A percentile compares a stretch with the other conserved stretches of the same genome.
phyloP scores from a whole-genome alignment of 2,797 vertebrate genomes.

The Poecilia velifera region DNA sequence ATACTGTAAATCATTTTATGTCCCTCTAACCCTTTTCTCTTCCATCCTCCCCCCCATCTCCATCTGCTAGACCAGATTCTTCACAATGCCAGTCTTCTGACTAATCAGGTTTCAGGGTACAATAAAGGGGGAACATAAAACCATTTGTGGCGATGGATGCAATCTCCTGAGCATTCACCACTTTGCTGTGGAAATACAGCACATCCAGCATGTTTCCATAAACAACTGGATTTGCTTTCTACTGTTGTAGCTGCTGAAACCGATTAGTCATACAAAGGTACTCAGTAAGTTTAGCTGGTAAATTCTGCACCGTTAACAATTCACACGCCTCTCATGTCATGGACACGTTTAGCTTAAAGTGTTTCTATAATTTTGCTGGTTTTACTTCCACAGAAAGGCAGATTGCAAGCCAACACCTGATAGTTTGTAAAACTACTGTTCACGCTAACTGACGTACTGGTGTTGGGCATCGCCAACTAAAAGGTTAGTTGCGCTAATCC shows the following conservation, averaged over 20 bases:
- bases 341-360: background rate
- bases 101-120: conserved; percentile 68
- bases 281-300: background rate
- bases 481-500: background rate
- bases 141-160: conserved; percentile 62
- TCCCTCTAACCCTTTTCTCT: conserved; percentile 26
- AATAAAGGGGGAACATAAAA: conserved; percentile 65
- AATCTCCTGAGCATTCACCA: conserved; percentile 47
- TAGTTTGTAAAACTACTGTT: background rate
- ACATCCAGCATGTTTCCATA: conserved; percentile 24
- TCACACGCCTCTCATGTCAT: background rate
- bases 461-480: too few relatives aligned
- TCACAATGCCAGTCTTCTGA: conserved; percentile 57
- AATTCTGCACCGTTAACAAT: background rate
- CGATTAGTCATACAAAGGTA: too few relatives aligned
- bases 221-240: conserved; percentile 34
- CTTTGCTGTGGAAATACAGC: conserved; percentile 39
- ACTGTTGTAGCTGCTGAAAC: background rate
- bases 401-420: background rate
- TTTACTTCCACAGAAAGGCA: background rate
- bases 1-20: conserved; percentile 43
- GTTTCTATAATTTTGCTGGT: background rate
- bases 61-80: conserved; percentile 60
- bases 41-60: conserved; percentile 23
- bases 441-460: background rate